Evolutionary conservation across 2,113 vertebrate species (phyloP).

Genomic region (Tiliqua scincoides): DNA sequence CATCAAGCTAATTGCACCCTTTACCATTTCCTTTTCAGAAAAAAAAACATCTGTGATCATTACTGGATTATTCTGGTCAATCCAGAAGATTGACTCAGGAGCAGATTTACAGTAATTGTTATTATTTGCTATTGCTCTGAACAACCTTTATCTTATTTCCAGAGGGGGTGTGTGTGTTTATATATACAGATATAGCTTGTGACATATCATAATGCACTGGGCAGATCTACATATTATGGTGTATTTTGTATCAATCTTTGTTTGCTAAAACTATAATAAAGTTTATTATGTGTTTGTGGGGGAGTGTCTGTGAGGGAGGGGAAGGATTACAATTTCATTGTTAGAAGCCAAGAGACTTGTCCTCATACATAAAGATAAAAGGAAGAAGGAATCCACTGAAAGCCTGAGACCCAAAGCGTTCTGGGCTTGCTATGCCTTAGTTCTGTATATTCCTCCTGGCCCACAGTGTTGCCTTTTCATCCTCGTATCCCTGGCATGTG

Average conservation of each 20-base stretch:
- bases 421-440: not conserved
- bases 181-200: no score
- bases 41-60: not conserved
- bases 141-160: not conserved
- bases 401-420: not conserved
- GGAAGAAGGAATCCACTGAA: not conserved
- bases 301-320: no score
- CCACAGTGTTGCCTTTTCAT: not conserved
- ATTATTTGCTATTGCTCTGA: not conserved
- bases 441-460: not conserved
- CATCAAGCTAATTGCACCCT: not conserved
- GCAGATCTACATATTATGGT: no score
- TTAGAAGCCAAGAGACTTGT: not conserved
- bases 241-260: no score
- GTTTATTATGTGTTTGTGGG: no score
- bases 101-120: no score
- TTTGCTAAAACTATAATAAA: no score
- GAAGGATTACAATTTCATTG: not conserved
- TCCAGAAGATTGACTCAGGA: not conserved
- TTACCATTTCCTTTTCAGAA: not conserved
- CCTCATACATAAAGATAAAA: not conserved
- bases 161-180: no score
- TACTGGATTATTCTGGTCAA: not conserved
- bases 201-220: no score
- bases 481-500: not conserved